Evolutionary conservation across 2,888 invertebrate genomes (phyloP), one percentile per base, ranked within the genome.

Genomic region (Dicroscelio sp.): DNA sequence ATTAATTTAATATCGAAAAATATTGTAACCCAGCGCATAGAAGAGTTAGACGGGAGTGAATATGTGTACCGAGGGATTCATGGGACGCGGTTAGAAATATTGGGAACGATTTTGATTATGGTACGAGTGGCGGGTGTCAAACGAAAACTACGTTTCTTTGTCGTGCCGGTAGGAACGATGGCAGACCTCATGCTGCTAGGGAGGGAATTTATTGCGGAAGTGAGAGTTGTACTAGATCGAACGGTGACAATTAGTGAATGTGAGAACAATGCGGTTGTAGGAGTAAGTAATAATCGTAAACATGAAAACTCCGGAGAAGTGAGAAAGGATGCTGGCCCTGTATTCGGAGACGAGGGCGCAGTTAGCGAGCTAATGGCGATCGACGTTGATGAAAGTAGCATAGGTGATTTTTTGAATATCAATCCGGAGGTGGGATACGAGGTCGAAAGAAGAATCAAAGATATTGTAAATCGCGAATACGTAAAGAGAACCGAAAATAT

Each of bases 151-250:
- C 69, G 69, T 23, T 69, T 69, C 35, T 43, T 69, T 35, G 33
- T 69, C 5, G 69, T 69, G 25, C 69, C 69, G 25, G 43, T 38
- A 25, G 69, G 69, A 43, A 69, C 69, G 5, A 69, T 69, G 69
- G 23, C 69, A 38, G 38, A 69, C 43, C 23, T 2, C 23, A 69
- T 69, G 69, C 27, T 69, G 27, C 17, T 69, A 17, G 43, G 69
- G 12, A 35, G 69, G 8, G 69, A 69, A 35, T 69, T 69, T 17
- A 69, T 25, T 3, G 69, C 69, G 43, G n/a, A n/a, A 10, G 20
- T 69, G 25, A 33, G 33, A 69, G 35, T 69, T 27, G 25, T 25
- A 10, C 25, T 69, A 35, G 38, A 43, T 14, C 69, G 43, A 14
- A 25, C 17, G 8, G 38, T 69, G 27, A 31, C 12, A 35, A 25